Base-by-base conservation (phyloP, 2,113 vertebrate species). In the Cacatua alba region DNA sequence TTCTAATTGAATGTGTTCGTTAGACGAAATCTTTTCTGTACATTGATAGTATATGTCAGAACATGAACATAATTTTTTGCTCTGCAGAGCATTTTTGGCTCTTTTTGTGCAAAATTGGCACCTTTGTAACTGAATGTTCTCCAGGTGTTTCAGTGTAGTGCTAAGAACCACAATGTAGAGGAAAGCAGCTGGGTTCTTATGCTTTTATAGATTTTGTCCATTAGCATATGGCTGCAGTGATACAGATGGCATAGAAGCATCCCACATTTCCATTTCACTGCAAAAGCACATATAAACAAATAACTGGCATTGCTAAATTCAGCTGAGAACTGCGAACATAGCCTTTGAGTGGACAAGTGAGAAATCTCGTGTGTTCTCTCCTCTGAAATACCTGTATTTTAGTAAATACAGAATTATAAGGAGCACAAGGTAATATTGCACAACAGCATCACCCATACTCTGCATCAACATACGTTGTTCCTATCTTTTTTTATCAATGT, bases 391-490 rank as follows among this genome's bases (percentile, higher is more conserved):
- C 19, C 18, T 31, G 6, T 9, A 41, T 84, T 93, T 74, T 25
- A 64, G 26, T 7, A n/a, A 88, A n/a, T 14, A 16, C 5, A 37
- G 37, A 48, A 57, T 33, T 17, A 4, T 6, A 64, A 28, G 31
- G 74, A 74, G 28, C 19, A 37, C 13, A 33, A 10, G 3, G 13
- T 49, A 17, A 18, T 2, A 17, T 21, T 24, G 17, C 0, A 0
- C 15, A 37, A 9, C 57, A 62, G 9, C 64, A 52, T 52, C 11
- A n/a, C n/a, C 5, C 10, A 8, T 2, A 7, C 5, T 1, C 29
- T 26, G 7, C 19, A 18, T 35, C 43, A 10, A 9, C 2, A 1
- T n/a, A 31, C 0, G 1, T 59, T 52, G 37, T 25, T 49, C 48
- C 46, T 41, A 29, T 19, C 31, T 41, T 69, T 63, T 89, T 53